Base-by-base conservation (phyloP, 2,888 invertebrate species). In the Napeogenes sylphis region DNA sequence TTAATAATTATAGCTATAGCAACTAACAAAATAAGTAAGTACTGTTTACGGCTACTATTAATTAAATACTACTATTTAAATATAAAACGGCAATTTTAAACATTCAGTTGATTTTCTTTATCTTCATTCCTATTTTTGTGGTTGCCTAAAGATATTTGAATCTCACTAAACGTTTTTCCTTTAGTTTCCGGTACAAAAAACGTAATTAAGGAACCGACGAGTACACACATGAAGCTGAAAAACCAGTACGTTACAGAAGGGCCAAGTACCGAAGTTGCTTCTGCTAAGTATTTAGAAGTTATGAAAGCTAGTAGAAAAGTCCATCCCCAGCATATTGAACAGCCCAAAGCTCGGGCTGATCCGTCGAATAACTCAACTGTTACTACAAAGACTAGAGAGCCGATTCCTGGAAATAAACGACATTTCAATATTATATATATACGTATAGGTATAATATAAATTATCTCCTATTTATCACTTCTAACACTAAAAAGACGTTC, bases 281-380 rank as follows among this genome's bases (percentile, higher is more conserved):
- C 12, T 4, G 69, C 66, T 45, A 76, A 77, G 45, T 69, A 74
- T 51, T 71, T 72, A 4, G 67, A 63, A 0, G 64, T 68, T n/a
- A 74, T 13, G 62, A 77, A 76, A 3, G 51, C 51, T 51, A 51
- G 10, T 30, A 74, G 0, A 2, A 69, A 70, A 3, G 73, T 70
- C 0, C 72, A 47, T 0, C 75, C 45, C 0, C 73, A 56, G 2
- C 71, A 64, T 0, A 72, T 60, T 0, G 81, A 73, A 0, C 80
- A 67, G 2, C 85, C 85, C 0, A 78, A 60, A 0, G 80, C 82
- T 30, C 87, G 69, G 0, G 77, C 68, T 12, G 75, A 73, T 0
- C 80, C 83, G 46, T 83, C 80, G 62, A 85, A 87, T 0, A 87
- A 70, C 58, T 87, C 87, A 0, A 86, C 75, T 13, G 76, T 65